These are phyloP conservation scores for Epistrophe eligans DNA, from an alignment of 2,888 invertebrate species.

Conservation along the genomic window DNA sequence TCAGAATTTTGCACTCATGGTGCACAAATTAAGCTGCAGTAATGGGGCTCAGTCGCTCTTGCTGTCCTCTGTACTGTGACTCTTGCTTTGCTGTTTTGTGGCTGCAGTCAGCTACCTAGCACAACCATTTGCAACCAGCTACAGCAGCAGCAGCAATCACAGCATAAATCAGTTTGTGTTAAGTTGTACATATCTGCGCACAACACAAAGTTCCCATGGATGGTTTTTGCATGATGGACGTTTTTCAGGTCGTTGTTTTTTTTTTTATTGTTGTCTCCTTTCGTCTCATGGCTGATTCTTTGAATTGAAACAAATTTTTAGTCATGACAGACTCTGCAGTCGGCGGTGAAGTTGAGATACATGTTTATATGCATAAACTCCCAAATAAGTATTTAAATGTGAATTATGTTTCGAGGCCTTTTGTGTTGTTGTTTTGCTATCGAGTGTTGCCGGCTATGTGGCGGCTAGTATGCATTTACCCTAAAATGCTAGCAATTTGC, in stretches of 20 bases:
- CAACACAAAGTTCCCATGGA: conserved; percentile 68
- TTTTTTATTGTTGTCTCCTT: conserved; percentile 10
- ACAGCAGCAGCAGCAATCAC: conserved; percentile 54
- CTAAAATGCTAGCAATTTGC: conserved; percentile 66
- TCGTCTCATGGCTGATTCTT: conserved; percentile 5
- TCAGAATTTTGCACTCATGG: conserved; percentile 62
- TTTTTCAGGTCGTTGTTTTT: conserved; percentile 53
- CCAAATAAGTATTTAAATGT: conserved; percentile 73
- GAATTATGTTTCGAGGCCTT: conserved; percentile 68
- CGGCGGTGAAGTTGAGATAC: conserved; percentile 59
- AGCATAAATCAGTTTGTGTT: conserved; percentile 67
- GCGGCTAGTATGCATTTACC: conserved; percentile 55
- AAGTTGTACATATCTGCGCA: conserved; percentile 55
- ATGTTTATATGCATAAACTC: conserved; percentile 72
- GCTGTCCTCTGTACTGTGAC: neutral
- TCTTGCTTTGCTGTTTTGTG: conserved; percentile 2
- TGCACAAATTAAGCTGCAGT: conserved; percentile 34
- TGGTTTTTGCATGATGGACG: conserved; percentile 74
- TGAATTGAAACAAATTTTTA: conserved; percentile 63
- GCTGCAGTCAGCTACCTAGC: conserved; percentile 27
- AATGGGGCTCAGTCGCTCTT: conserved; percentile 1
- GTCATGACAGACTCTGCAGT: conserved; percentile 49
- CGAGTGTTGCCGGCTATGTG: conserved; percentile 7
- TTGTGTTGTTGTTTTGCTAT: conserved; percentile 10
- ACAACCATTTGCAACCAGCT: conserved; percentile 33